phyloP scores from a whole-genome alignment of 2,797 vertebrate species.

The Poeciliopsis turneri region DNA sequence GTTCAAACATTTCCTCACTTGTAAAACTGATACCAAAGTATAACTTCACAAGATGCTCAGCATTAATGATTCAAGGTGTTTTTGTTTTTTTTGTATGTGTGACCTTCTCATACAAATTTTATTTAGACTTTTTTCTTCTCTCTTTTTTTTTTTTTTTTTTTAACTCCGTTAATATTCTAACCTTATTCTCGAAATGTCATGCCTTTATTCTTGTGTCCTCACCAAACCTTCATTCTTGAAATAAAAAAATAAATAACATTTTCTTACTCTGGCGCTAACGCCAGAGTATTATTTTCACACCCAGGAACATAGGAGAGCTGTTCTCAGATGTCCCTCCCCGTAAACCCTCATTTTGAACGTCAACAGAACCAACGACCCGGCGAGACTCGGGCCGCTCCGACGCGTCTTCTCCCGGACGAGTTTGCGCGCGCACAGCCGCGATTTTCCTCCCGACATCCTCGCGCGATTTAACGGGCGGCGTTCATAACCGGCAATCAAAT shows the following conservation, averaged over 20 bases:
- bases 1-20: not conserved
- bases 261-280: not conserved
- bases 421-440: not conserved
- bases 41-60: not conserved
- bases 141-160: no score
- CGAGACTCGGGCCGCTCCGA: not conserved
- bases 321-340: not conserved
- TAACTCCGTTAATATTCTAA: no score
- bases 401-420: conserved; percentile 12
- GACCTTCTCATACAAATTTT: not conserved
- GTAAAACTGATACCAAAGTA: not conserved
- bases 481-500: conserved; percentile 18
- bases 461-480: conserved; percentile 5
- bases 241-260: not conserved
- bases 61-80: not conserved
- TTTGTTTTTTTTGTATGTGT: no score
- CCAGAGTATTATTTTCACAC: not conserved
- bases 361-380: conserved; percentile 2
- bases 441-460: conserved; percentile 3
- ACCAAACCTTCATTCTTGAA: no score
- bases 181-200: not conserved
- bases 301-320: not conserved
- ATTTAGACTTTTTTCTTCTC: not conserved
- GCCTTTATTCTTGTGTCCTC: no score
- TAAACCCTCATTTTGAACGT: conserved; percentile 15